A percentile compares a stretch with the other conserved stretches of the same genome.
These are phyloP conservation scores for Stegana nigrithorax DNA, from an alignment of 2,888 invertebrate genomes.

Conservation along the genomic window DNA sequence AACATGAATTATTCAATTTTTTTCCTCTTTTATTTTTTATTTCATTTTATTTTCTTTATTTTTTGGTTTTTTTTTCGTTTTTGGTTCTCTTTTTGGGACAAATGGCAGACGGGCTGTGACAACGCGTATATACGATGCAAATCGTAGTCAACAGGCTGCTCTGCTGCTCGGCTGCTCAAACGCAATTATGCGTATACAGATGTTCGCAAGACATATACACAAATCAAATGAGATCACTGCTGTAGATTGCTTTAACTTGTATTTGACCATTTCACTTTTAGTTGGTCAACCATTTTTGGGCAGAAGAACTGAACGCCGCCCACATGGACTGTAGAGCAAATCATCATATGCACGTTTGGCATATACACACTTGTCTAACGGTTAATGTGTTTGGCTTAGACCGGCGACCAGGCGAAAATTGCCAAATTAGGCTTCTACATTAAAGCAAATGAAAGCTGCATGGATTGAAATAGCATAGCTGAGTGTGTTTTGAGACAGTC, in stretches of 20 bases:
- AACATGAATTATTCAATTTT: constrained; percentile 17
- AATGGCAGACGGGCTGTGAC: no score
- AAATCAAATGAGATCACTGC: constrained; percentile 54
- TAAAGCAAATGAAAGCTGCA: background rate
- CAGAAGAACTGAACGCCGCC: constrained; percentile 2
- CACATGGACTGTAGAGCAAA: no score
- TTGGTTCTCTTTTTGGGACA: no score
- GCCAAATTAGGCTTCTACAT: background rate
- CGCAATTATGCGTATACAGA: constrained; percentile 49
- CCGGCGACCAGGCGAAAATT: background rate
- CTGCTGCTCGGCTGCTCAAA: no score
- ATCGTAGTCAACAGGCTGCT: no score
- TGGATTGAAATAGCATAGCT: no score
- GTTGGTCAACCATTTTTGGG: constrained; percentile 14
- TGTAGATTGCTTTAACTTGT: constrained; percentile 33
- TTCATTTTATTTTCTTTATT: no score
- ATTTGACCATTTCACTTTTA: constrained; percentile 27
- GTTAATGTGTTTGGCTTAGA: background rate
- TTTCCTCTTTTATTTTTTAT: no score
- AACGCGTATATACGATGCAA: background rate
- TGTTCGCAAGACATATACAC: background rate
- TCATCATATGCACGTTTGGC: no score
- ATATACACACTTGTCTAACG: background rate
- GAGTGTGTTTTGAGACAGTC: constrained; percentile 53
- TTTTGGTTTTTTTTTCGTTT: background rate